Evolutionary conservation across 2,888 invertebrate genomes (phyloP).

Genomic region (Caenorhabditis parvicauda): DNA sequence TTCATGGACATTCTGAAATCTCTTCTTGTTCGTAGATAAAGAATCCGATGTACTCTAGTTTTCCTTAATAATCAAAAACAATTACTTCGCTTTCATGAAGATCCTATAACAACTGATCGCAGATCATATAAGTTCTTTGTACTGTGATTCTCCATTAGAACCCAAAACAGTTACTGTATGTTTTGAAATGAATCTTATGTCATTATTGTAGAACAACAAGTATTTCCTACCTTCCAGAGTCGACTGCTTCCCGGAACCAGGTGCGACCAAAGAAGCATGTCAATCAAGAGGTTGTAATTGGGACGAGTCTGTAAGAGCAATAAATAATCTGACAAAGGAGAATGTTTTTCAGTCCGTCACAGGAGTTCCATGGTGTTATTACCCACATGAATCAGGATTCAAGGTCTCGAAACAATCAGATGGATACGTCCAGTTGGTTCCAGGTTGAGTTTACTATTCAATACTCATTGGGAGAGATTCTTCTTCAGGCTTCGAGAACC

Average conservation of each 20-base stretch:
- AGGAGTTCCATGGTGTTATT: slow-evolving; percentile 37
- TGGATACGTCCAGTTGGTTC: not conserved
- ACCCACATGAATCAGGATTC: slow-evolving; percentile 26
- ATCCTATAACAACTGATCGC: no score
- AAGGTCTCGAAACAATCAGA: not conserved
- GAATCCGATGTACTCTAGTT: no score
- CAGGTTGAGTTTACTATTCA: not conserved
- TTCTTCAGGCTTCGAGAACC: slow-evolving; percentile 20
- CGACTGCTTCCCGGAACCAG: slow-evolving; percentile 51
- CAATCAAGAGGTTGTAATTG: slow-evolving; percentile 32
- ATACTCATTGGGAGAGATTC: not conserved
- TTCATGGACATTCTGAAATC: no score
- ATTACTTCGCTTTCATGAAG: no score
- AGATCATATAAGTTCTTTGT: no score
- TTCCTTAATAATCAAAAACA: no score
- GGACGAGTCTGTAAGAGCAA: slow-evolving; percentile 12
- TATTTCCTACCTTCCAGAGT: slow-evolving; percentile 31
- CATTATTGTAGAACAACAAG: no score
- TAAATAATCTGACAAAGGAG: not conserved
- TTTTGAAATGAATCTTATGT: no score
- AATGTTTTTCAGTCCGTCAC: not conserved
- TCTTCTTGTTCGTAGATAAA: no score
- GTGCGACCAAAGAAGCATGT: slow-evolving; percentile 21
- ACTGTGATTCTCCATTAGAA: no score
- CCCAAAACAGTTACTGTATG: no score